Conservation (phyloP, 1,140 invertebrate genomes). For the Bombus confusus region DNA sequence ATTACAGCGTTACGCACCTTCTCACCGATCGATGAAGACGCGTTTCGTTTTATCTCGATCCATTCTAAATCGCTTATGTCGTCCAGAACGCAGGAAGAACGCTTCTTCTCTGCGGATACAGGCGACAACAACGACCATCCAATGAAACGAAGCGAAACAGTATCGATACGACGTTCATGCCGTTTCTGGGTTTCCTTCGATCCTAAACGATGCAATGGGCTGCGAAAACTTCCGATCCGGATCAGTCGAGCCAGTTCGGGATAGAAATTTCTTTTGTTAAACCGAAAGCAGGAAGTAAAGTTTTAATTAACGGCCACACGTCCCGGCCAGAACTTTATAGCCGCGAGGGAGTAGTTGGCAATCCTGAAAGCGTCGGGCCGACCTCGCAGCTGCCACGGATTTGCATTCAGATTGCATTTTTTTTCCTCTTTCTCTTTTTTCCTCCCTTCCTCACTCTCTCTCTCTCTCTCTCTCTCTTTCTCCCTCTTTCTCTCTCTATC, state of each 20-base stretch:
- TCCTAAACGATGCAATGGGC: slow-evolving; percentile 10
- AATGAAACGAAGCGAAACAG: slow-evolving; percentile 15
- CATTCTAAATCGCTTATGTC: neutral
- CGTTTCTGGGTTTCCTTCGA: neutral
- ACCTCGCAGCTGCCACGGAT: slow-evolving; percentile 76
- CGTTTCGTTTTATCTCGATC: neutral
- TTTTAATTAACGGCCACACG: slow-evolving; percentile 79
- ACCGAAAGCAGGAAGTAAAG: slow-evolving; percentile 75
- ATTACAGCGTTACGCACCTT: neutral
- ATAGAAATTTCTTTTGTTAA: slow-evolving; percentile 68
- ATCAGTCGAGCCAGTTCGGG: slow-evolving; percentile 38
- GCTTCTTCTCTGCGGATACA: neutral
- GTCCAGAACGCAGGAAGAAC: neutral
- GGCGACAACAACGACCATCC: neutral
- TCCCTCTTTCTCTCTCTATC: slow-evolving; percentile 46
- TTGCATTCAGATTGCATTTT: slow-evolving; percentile 79
- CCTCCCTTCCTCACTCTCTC: slow-evolving; percentile 38
- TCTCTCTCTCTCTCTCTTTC: neutral
- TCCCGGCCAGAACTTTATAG: slow-evolving; percentile 75
- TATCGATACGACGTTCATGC: neutral
- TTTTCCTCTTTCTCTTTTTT: slow-evolving; percentile 23
- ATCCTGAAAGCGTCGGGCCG: slow-evolving; percentile 72
- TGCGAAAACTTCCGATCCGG: slow-evolving; percentile 46
- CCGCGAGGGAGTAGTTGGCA: slow-evolving; percentile 69
- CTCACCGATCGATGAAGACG: too few species aligned